Evolutionary conservation across 2,113 vertebrate species (phyloP), one percentile per base, ranked within the genome.

Genomic region (Tinamus guttatus): DNA sequence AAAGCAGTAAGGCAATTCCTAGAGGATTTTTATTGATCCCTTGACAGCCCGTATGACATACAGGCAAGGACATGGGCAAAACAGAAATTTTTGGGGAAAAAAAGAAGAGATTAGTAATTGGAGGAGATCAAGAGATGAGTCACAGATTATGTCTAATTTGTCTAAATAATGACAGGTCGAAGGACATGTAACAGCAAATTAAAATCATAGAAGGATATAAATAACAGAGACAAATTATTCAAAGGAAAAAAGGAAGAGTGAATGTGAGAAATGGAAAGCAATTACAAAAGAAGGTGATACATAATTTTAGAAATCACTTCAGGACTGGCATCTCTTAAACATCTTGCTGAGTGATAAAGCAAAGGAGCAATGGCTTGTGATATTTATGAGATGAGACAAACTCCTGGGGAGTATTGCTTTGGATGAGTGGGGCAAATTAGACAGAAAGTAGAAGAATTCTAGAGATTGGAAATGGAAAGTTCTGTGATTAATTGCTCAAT

Each of bases 241-340:
- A 83, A 87, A 91, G 9, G 17, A 38, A 38, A 75, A 83, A 77
- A 80, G 6, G 18, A 85, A 77, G n/a, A 78, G 21, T n/a, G 59
- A 89, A 14, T 73, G 75, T 82, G 58, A 94, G 49, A 93, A 94
- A 91, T 83, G 8, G 11, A 65, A 91, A 74, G 15, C 59, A 80
- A 80, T 85, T 93, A 65, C 59, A 77, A 83, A 90, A 59, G 52
- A 79, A 75, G 7, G 8, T 62, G 36, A 67, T 83, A 69, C 8
- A 69, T 89, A 90, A 85, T 93, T 91, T 94, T 54, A 91, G 82
- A 90, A 94, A 87, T 85, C 2, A n/a, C 9, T 94, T 94, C 60
- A 71, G 51, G 51, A 51, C 56, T 2, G 4, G 40, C 11, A 75
- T 36, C 45, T 63, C 11, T 76, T 91, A 69, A 82, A 73, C 3